Evolutionary conservation across 2,888 invertebrate species (phyloP), one percentile per base, ranked within the genome.

Genomic region (Artemia sinica): DNA sequence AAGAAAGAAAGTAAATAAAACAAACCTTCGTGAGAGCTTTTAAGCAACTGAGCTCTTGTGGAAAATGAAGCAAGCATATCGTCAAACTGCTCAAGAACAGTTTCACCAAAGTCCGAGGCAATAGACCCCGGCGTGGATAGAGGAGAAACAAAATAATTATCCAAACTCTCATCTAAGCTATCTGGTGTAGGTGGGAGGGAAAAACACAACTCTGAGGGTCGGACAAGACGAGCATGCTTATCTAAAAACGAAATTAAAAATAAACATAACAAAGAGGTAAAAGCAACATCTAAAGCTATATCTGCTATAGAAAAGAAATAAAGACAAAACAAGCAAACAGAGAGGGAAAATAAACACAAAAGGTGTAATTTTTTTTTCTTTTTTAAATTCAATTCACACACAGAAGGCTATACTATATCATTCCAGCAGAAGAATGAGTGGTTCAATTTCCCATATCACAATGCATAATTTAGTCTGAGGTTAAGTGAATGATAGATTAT

Each of bases 71-170:
- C 70, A 41, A 70, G 48, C 51, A 70, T 63, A 58, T 70, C 65
- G 58, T 70, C 68, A 66, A 70, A 70, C 50, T 66, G 68, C 66
- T 70, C 70, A 65, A 70, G 66, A 49, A 70, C 70, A 58, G 70
- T 66, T 48, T 68, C 50, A 58, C 68, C 68, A 50, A 70, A 70
- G 66, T 70, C 70, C 28, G 70, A 68, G 51, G 70, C 58, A 50
- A 70, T 68, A 51, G 70, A 66, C 14, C 67, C 58, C 18, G 69
- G 67, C 18, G 50, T 69, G 67, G 69, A 69, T 8, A 69, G 66
- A 4, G 69, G 65, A 12, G 69, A 65, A 13, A n/a, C 49, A 67
- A 50, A 48, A 48, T 58, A 58, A 58, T 18, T 58, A 58, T 58
- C 58, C 58, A 58, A 58, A 58, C 58, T 58, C 18, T 58, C 58